Base-by-base conservation (phyloP, 1,140 invertebrate species). In the Ptiloglossa arizonensis region DNA sequence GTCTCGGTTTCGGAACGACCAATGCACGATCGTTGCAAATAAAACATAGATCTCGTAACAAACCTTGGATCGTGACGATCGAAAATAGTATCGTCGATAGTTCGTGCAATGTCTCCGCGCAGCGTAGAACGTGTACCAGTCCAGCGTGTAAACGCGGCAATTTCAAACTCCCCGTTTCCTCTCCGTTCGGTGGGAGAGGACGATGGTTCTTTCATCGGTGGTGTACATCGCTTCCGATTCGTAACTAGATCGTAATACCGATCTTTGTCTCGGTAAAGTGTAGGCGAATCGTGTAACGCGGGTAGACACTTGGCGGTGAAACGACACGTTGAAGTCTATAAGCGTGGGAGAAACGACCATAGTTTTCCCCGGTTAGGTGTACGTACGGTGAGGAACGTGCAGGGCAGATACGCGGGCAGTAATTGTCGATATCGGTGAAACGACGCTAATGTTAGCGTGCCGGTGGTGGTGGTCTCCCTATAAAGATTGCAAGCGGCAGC, bases 401-500 rank as follows among this genome's bases (percentile, higher is more conserved):
- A 22, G 48, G 6, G 48, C 9, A 22, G 24, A 32, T 32, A 35
- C 46, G 44, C 44, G 48, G n/a, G 19, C 8, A 27, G 38, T 32
- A 69, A 69, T 69, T 22, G 22, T 44, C 52, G 52, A 44, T 56
- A 41, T 41, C 67, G 35, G 13, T 24, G 24, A 24, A n/a, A 29
- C 19, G 48, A 48, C 66, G 66, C 35, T 38, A 68, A 38, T 27
- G 32, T 32, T 32, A 38, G 64, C 29, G 59, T n/a, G 32, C 17
- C 29, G 11, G 59, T 5, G 19, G 32, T 13, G 24, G 24, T n/a
- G n/a, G n/a, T n/a, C 13, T 29, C 41, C 11, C 48, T 48, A 6
- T 19, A 54, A 52, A 68, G 64, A 68, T 54, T 54, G 64, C 50
- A 64, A 9, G 48, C 50, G 48, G 9, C 8, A 17, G 27, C n/a